Base-by-base conservation (phyloP, 2,113 vertebrate species). In the Crotalus horridus region DNA sequence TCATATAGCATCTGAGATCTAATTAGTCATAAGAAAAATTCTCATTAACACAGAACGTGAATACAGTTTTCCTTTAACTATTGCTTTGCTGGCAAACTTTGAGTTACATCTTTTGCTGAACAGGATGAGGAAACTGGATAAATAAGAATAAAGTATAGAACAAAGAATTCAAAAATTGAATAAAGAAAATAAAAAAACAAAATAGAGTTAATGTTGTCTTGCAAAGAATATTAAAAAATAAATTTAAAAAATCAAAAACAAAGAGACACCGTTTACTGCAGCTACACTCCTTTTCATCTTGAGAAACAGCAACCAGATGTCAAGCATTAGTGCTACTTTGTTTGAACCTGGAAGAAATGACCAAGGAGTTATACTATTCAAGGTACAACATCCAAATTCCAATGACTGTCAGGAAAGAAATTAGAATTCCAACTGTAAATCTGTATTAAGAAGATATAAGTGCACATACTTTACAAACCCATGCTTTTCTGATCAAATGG, bases 161-260 rank as follows among this genome's bases (percentile, higher is more conserved):
- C 61, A 29, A 11, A 64, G 3, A 69, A n/a, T 69, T n/a, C 9
- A 11, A 10, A 26, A 61, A 61, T 61, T 26, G 26, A n/a, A 69
- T n/a, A n/a, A 64, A 64, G n/a, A n/a, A 69, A n/a, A 69, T 13
- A n/a, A 69, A 59, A 24, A 64, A 64, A n/a, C 5, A 69, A n/a
- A 2, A 69, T n/a, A n/a, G 2, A 51, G 64, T 93, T 93, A 93
- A 0, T 0, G 15, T 1, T 0, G 0, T 29, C 20, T 92, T 43
- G 11, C 58, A 88, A 69, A 81, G n/a, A 81, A 43, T 81, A 24
- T 3, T 55, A 20, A 43, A 6, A 21, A 58, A 21, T 8, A 11
- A 33, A 81, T 13, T 29, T 51, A 26, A 46, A 11, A 54, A 51
- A 33, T 17, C 8, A 39, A 9, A 91, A 7, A 85, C 64, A 26